Evolutionary conservation across 2,888 invertebrate genomes (phyloP).

Genomic region (Synanthedon tipuliformis): DNA sequence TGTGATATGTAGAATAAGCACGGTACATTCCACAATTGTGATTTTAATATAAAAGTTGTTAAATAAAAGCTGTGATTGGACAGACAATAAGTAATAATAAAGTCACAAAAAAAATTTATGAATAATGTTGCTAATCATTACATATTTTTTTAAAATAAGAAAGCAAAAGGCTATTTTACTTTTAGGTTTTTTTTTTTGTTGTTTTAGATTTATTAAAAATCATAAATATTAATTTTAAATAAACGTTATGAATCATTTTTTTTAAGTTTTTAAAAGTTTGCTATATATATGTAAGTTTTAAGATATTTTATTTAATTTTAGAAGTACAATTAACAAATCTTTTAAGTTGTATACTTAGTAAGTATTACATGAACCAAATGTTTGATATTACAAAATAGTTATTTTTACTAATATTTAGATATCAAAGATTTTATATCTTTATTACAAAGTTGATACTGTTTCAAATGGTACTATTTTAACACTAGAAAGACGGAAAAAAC

Average conservation of each 20-base stretch:
- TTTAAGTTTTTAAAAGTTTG: too few species aligned
- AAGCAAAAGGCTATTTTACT: too few species aligned
- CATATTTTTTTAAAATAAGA: too few species aligned
- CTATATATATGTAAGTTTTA: too few species aligned
- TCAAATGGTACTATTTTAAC: constrained; percentile 2
- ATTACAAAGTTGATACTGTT: constrained; percentile 4
- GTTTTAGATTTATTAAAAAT: too few species aligned
- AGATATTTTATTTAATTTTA: background rate
- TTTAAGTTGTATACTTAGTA: background rate
- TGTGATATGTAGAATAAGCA: constrained; percentile 64
- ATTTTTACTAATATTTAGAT: background rate
- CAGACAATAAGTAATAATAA: background rate
- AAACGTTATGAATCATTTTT: too few species aligned
- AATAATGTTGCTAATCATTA: too few species aligned
- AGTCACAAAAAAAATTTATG: too few species aligned
- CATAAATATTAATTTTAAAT: too few species aligned
- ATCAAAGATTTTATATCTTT: constrained; percentile 2
- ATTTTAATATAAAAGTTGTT: constrained; percentile 21
- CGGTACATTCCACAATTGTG: constrained; percentile 63
- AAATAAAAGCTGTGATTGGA: background rate
- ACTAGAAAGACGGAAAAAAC: too few species aligned
- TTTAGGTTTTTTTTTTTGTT: too few species aligned
- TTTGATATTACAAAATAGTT: constrained; percentile 9
- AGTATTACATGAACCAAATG: constrained; percentile 22
- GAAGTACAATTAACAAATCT: background rate